Percentiles rank a stretch among this genome's conserved stretches.
phyloP scores from a whole-genome alignment of 2,113 vertebrate genomes.

The Scatophagus argus region DNA sequence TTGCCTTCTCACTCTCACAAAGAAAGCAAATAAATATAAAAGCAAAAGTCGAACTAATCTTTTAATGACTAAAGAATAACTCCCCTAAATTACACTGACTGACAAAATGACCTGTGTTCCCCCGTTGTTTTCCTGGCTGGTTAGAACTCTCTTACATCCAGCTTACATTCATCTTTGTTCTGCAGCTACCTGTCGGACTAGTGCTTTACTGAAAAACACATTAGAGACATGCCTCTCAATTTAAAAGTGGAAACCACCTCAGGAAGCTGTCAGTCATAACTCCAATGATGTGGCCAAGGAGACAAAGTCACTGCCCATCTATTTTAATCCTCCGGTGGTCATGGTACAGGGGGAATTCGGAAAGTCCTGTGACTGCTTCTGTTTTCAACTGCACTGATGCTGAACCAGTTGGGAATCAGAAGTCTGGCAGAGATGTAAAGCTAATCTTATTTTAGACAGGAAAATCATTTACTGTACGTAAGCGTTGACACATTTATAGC shows the following conservation, averaged over 20 bases:
- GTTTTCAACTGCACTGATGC: conserved; percentile 53
- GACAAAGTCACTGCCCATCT: conserved; percentile 73
- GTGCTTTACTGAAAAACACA: conserved; percentile 33
- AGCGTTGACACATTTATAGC: neutral
- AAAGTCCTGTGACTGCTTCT: conserved; percentile 52
- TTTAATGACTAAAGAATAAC: neutral
- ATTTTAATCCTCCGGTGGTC: conserved; percentile 70
- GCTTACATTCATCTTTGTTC: conserved; percentile 31
- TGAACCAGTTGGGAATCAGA: conserved; percentile 34
- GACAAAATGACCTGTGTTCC: neutral
- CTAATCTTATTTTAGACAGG: conserved; percentile 4
- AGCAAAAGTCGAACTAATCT: neutral
- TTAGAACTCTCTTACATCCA: neutral
- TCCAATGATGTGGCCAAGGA: conserved; percentile 60
- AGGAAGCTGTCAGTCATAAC: conserved; percentile 69
- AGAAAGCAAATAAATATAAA: neutral
- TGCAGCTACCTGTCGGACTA: conserved; percentile 29
- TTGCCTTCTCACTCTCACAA: neutral
- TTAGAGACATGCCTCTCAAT: conserved; percentile 45
- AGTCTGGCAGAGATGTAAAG: conserved; percentile 28
- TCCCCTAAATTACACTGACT: too few relatives aligned
- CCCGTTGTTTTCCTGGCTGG: neutral
- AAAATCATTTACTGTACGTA: neutral
- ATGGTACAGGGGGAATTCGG: conserved; percentile 30
- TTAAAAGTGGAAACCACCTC: conserved; percentile 53